Base-by-base conservation (phyloP, 2,113 vertebrate species). In the Daubentonia madagascariensis region DNA sequence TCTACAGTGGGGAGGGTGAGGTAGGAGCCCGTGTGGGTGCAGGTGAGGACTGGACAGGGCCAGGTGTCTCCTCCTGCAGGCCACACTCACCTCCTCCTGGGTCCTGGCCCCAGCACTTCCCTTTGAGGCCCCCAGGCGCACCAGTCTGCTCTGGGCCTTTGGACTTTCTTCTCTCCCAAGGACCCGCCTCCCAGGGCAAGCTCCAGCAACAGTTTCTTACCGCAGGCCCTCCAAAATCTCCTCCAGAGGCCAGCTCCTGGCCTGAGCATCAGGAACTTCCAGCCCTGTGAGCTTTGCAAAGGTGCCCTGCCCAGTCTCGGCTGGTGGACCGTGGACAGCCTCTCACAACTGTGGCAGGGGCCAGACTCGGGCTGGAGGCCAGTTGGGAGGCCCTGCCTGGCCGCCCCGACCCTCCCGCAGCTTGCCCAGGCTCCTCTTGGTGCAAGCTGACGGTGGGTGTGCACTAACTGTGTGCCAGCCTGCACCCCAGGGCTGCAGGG, bases 1-100 rank as follows among this genome's bases (percentile, higher is more conserved):
- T 99, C 98, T 99, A 99, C n/a, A 97, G 99, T 0, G 98, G 99
- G 23, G 99, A 99, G 20, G 99, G 99, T 22, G 99, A 99, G 98
- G 99, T 99, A 98, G 95, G 98, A 91, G 63, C 59, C 57, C 1
- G 0, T 16, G 45, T 13, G 59, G 67, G 85, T n/a, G 48, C 37
- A 12, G 79, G 80, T n/a, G 68, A 48, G 30, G 73, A 1, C 23
- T 45, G 17, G 32, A 4, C 5, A 3, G 52, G 32, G 14, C 12
- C 40, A 12, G 61, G 22, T 5, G 30, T 73, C 75, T 79, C 2
- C 70, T 83, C 61, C 40, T 23, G 30, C 14, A 0, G 85, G 73
- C 30, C 0, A 0, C 1, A 1, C 18, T 52, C 25, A n/a, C 45
- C 23, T 54, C 30, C 14, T 1, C 30, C 52, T 5, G 4, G 11